Evolutionary conservation across 2,888 invertebrate species (phyloP), one percentile per base, ranked within the genome.

Genomic region (Neoscelio sp.): DNA sequence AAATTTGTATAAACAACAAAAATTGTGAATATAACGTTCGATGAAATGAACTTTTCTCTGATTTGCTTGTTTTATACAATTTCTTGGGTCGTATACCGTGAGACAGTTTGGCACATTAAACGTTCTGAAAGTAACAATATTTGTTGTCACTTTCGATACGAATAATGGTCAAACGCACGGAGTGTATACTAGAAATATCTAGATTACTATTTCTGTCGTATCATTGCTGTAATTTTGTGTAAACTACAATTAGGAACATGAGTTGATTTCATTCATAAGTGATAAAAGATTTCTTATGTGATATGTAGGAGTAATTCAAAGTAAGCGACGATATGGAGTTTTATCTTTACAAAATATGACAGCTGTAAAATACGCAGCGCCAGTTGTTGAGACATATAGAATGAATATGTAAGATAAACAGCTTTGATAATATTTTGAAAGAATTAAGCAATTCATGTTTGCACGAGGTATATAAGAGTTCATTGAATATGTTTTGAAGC

Each of bases 261-360:
- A n/a, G n/a, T n/a, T 18, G 28, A 7, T 18, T 17, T 58, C 40
- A 28, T 42, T 42, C 10, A 10, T 7, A 42, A 17, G 17, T 26
- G n/a, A n/a, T n/a, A 2, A 7, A 26, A 26, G 23, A 58, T 40
- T 56, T 17, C 13, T 10, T 33, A 10, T n/a, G 12, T 5, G 4
- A 15, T 8, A 18, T 15, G 46, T 33, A 40, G 60, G 20, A 44
- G 46, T 33, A 6, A 26, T 30, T 46, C 3, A 13, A 18, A 30
- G 12, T 17, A 33, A 60, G 20, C 13, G 46, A 60, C 46, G 60
- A 60, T 60, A 46, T 8, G 58, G 44, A 44, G 18, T 44, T 50
- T 50, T 40, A 44, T 64, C 62, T 62, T 23, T 38, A 13, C 26
- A 5, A 38, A 3, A 10, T 26, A 48, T 50, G 48, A 64, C 64